phyloP scores from a whole-genome alignment of 2,113 vertebrate species.

The Plotosus lineatus region DNA sequence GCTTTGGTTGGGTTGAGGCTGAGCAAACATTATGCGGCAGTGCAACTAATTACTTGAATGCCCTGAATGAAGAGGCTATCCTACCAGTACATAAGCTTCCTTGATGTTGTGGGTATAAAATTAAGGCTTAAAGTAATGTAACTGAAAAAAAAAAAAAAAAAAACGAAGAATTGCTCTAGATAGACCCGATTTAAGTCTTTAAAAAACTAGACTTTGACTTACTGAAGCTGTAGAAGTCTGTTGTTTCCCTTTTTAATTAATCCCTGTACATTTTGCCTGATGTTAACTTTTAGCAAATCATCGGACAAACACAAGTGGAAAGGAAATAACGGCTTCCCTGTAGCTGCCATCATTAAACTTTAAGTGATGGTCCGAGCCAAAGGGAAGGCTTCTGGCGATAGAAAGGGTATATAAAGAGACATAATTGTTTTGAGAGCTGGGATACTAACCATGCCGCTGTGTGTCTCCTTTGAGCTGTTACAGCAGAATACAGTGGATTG shows the following conservation, averaged over 20 bases:
- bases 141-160: neutral
- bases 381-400: conserved; percentile 45
- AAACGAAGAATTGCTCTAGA: no score
- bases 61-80: no score
- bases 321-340: conserved; percentile 67
- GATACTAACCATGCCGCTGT: neutral
- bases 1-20: no score
- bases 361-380: conserved; percentile 63
- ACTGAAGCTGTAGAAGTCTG: conserved; percentile 50
- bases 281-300: conserved; percentile 50
- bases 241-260: conserved; percentile 60
- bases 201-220: conserved; percentile 19
- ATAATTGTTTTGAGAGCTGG: conserved; percentile 2
- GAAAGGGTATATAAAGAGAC: conserved; percentile 1
- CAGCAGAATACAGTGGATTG: neutral
- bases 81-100: no score
- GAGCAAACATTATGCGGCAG: no score
- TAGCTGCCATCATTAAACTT: conserved; percentile 69
- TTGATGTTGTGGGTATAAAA: no score
- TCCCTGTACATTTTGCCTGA: conserved; percentile 57
- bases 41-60: no score
- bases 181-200: neutral
- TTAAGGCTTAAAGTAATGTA: no score
- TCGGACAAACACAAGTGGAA: conserved; percentile 54
- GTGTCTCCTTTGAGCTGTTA: neutral